A percentile compares a stretch with the other conserved stretches of the same genome.
These are phyloP conservation scores for Sander lucioperca DNA, from an alignment of 2,113 vertebrate species.

Conservation along the genomic window DNA sequence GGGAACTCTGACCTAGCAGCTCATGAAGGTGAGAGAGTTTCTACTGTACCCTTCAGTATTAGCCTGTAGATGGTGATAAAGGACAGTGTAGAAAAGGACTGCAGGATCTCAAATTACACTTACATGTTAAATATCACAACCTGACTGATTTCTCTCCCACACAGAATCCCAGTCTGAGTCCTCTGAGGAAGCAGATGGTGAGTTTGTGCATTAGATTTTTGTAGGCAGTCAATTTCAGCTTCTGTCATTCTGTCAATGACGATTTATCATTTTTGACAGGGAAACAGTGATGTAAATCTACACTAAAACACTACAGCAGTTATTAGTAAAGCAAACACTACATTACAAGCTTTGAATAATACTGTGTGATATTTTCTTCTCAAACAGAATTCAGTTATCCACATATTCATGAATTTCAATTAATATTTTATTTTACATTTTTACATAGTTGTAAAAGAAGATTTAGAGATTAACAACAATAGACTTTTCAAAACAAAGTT, in stretches of 20 bases:
- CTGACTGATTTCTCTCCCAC: neutral
- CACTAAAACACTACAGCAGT: neutral
- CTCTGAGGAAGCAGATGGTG: slow-evolving; percentile 66
- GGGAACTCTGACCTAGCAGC: slow-evolving; percentile 42
- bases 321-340: neutral
- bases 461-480: too few relatives aligned
- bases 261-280: slow-evolving; percentile 43
- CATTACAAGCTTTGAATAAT: neutral
- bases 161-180: slow-evolving; percentile 66
- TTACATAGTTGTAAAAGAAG: too few relatives aligned
- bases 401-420: too few relatives aligned
- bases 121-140: slow-evolving; percentile 9
- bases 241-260: neutral
- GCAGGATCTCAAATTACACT: neutral
- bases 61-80: slow-evolving; percentile 59
- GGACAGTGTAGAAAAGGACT: neutral
- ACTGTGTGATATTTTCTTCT: neutral
- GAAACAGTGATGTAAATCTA: slow-evolving; percentile 41
- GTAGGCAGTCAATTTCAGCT: neutral
- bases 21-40: slow-evolving; percentile 53
- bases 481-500: too few relatives aligned
- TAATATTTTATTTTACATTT: too few relatives aligned
- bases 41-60: neutral
- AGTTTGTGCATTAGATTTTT: slow-evolving; percentile 11
- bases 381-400: too few relatives aligned